These are phyloP conservation scores for Burhinus oedicnemus DNA, from an alignment of 2,113 vertebrate species.

Conservation along the genomic window DNA sequence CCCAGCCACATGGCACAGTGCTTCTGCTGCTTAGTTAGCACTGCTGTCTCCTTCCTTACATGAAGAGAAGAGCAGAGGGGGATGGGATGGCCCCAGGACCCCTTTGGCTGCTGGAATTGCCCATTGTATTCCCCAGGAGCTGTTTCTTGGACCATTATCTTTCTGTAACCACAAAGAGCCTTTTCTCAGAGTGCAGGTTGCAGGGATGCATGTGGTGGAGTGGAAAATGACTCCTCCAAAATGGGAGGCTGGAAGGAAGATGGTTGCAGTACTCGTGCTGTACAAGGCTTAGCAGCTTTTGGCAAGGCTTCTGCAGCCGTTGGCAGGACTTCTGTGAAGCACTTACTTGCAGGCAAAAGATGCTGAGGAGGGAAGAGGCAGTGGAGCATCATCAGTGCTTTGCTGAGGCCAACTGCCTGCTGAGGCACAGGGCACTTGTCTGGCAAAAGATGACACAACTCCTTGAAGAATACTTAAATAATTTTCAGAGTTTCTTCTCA, in stretches of 20 bases:
- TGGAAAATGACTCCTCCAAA: background rate
- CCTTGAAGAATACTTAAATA: background rate
- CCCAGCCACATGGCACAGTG: background rate
- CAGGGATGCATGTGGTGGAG: background rate
- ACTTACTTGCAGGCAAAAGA: background rate
- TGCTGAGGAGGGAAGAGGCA: background rate
- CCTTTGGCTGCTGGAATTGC: background rate
- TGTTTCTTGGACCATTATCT: background rate
- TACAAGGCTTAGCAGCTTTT: background rate
- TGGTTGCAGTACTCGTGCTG: background rate
- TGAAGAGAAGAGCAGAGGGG: background rate
- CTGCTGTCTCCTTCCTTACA: background rate
- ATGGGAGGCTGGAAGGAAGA: background rate
- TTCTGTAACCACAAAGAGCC: background rate
- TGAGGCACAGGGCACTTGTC: background rate
- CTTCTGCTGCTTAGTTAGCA: background rate
- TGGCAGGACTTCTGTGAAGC: background rate
- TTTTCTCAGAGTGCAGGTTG: background rate
- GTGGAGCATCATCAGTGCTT: background rate
- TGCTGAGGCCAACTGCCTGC: background rate
- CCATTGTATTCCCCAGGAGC: background rate
- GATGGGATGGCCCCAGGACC: background rate
- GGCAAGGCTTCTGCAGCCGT: background rate
- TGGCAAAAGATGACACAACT: background rate
- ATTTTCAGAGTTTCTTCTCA: background rate